Conservation (phyloP, 2,888 invertebrate genomes). For the Argyra leucocephala region DNA sequence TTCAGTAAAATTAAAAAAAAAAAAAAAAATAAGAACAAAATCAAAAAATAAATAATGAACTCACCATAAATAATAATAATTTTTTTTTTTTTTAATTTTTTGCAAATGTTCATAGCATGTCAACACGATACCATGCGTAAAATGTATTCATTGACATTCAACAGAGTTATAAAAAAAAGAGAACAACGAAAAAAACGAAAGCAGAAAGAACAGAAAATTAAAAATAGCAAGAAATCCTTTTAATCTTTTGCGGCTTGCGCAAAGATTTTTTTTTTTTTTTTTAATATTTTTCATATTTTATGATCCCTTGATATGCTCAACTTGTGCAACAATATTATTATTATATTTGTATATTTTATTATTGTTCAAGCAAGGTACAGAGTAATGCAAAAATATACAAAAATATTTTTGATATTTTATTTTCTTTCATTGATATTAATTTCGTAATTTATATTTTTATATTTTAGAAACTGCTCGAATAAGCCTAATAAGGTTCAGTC, state of each 20-base stretch:
- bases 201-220: neutral
- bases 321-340: neutral
- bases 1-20: neutral
- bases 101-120: slow-evolving; percentile 5
- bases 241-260: slow-evolving; percentile 10
- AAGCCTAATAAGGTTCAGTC: no score
- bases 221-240: neutral
- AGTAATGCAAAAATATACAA: no score
- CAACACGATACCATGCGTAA: slow-evolving; percentile 9
- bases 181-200: neutral
- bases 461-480: no score
- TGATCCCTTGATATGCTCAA: slow-evolving; percentile 4
- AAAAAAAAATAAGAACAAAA: neutral
- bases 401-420: no score
- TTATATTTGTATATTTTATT: no score
- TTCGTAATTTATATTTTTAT: no score
- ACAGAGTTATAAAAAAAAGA: neutral
- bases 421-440: no score
- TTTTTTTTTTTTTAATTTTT: neutral
- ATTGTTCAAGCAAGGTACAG: no score
- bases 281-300: neutral
- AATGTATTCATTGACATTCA: slow-evolving; percentile 5
- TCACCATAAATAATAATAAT: neutral
- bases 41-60: neutral
- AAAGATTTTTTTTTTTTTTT: neutral